Evolutionary conservation across 2,113 vertebrate genomes (phyloP), one percentile per base, ranked within the genome.

Genomic region (Alectura lathami): DNA sequence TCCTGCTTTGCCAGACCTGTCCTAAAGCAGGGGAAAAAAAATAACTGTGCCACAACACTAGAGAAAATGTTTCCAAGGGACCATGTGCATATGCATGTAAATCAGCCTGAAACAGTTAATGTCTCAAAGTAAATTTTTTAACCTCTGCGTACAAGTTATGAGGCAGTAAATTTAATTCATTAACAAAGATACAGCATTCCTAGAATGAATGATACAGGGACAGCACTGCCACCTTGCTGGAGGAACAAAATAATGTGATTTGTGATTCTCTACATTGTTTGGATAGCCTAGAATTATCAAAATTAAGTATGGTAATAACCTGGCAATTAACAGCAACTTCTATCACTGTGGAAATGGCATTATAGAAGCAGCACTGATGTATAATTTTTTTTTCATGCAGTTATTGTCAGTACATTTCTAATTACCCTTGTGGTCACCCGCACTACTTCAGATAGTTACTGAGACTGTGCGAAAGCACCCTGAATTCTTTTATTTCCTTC

Each of bases 271-370:
- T 83, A 53, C 59, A 38, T 70, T 95, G 40, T 91, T 96, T 95
- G 92, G 38, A 95, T 94, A 97, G 88, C 78, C 64, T 96, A 84
- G 60, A 96, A 96, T 97, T 95, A 97, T 62, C 92, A 97, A 73
- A 97, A 97, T 89, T 96, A 97, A 96, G n/a, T 85, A 91, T 83
- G 67, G 78, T 85, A 96, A 97, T 96, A 97, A 96, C 69, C 81
- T 95, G 54, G 50, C 86, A 97, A 96, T 98, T 97, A 97, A 91
- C 72, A 96, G 62, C 72, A 93, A 96, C 32, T 97, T 97, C 94
- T 94, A 95, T 96, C 87, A 70, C 59, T 78, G 67, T 85, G 75
- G n/a, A 94, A 96, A 97, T 95, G 79, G 42, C 62, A 95, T 77
- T 85, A 91, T 48, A 78, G 89, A 96, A 96, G 89, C 56, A 97